phyloP scores from a whole-genome alignment of 2,113 vertebrate species.

The Mungos mungo region DNA sequence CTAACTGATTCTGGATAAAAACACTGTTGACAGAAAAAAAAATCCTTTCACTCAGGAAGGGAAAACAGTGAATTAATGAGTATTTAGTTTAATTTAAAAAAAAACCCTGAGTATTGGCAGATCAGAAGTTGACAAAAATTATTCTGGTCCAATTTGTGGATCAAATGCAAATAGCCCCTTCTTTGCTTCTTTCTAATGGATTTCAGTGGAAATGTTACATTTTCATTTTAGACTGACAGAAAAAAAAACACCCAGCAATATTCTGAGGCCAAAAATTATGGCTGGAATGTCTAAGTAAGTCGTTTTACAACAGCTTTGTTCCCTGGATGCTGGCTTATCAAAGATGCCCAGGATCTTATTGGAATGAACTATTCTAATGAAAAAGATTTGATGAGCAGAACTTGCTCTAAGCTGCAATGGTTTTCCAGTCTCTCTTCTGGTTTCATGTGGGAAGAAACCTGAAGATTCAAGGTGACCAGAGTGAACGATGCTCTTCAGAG shows the following conservation, averaged over 20 bases:
- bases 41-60: slow-evolving; percentile 78
- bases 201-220: slow-evolving; percentile 85
- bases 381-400: slow-evolving; percentile 76
- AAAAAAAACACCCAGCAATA: slow-evolving; percentile 80
- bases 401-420: slow-evolving; percentile 62
- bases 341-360: slow-evolving; percentile 80
- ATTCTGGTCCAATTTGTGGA: slow-evolving; percentile 85
- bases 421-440: slow-evolving; percentile 58
- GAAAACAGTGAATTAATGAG: slow-evolving; percentile 82
- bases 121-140: slow-evolving; percentile 84
- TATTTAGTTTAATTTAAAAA: slow-evolving; percentile 80
- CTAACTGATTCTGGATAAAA: slow-evolving; percentile 55
- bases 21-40: slow-evolving; percentile 70
- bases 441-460: slow-evolving; percentile 70
- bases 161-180: slow-evolving; percentile 79
- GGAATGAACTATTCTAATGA: slow-evolving; percentile 82
- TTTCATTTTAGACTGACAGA: slow-evolving; percentile 85
- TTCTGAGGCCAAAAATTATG: slow-evolving; percentile 85
- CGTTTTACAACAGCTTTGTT: slow-evolving; percentile 84
- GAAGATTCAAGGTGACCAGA: slow-evolving; percentile 67
- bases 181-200: slow-evolving; percentile 79
- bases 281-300: slow-evolving; percentile 81
- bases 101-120: slow-evolving; percentile 67
- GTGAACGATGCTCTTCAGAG: slow-evolving; percentile 48
- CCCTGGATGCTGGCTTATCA: slow-evolving; percentile 81